phyloP scores from a whole-genome alignment of 2,113 vertebrate genomes.

The Leucopternis melanops region DNA sequence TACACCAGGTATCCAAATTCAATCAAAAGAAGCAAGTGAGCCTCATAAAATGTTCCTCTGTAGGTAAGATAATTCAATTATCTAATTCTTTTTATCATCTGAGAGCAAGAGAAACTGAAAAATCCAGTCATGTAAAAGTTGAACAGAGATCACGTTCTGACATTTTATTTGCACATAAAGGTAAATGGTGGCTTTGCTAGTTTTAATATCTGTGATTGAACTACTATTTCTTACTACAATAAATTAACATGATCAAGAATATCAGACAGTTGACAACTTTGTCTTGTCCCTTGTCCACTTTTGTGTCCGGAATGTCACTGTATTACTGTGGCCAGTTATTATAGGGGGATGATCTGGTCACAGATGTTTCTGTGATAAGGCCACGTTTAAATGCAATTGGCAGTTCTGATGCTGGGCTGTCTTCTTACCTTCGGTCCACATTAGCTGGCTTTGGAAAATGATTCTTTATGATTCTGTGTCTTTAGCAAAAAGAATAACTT shows the following conservation, averaged over 20 bases:
- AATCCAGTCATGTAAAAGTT: not conserved
- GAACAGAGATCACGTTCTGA: not conserved
- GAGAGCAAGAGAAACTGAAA: conserved; percentile 2
- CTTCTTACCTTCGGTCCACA: not conserved
- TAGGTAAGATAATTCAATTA: conserved; percentile 50
- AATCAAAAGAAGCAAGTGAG: not conserved
- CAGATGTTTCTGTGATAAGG: not conserved
- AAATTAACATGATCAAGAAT: conserved; percentile 37
- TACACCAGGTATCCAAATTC: not conserved
- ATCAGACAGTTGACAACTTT: conserved; percentile 44
- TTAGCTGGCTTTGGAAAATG: not conserved
- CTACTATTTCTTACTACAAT: conserved; percentile 57
- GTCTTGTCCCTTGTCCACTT: not conserved
- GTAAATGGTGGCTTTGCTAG: conserved; percentile 19
- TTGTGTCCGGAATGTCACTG: not conserved
- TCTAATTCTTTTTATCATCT: conserved; percentile 40
- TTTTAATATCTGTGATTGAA: conserved; percentile 46
- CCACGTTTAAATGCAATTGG: not conserved
- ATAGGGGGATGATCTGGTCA: not conserved
- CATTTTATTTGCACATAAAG: conserved; percentile 29
- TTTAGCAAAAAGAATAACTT: not conserved
- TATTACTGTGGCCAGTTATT: not conserved
- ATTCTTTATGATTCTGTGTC: not conserved
- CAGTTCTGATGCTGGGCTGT: not conserved
- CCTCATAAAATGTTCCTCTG: not conserved